Evolutionary conservation across 2,113 vertebrate species (phyloP).

Genomic region (Actinemys pallida): DNA sequence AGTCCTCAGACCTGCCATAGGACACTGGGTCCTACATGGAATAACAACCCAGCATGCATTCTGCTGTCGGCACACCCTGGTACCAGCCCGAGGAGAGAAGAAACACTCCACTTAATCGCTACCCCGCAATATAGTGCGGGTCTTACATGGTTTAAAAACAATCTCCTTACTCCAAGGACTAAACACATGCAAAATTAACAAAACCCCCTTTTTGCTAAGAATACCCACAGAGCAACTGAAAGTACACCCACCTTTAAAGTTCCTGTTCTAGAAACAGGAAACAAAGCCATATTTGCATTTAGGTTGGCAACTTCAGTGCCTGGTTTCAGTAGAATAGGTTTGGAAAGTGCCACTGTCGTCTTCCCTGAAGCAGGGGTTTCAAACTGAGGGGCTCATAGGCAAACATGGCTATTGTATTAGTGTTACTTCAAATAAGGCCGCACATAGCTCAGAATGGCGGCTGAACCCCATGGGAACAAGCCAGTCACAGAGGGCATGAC

Average conservation of each 20-base stretch:
- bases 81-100: neutral
- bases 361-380: neutral
- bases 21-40: neutral
- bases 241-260: neutral
- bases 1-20: neutral
- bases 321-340: neutral
- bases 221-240: constrained; percentile 16
- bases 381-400: neutral
- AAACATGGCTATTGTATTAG: neutral
- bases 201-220: neutral
- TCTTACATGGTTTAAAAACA: neutral
- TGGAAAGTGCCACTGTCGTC: neutral
- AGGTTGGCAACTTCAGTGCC: constrained; percentile 7
- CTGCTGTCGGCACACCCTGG: neutral
- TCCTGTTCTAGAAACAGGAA: constrained; percentile 16
- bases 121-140: rapidly evolving
- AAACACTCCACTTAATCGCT: neutral
- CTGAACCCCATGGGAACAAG: neutral
- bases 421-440: neutral
- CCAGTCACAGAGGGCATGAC: neutral
- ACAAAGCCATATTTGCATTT: constrained; percentile 61
- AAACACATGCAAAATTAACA: constrained; percentile 13
- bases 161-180: neutral
- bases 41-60: neutral
- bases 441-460: neutral